phyloP scores from a whole-genome alignment of 1,140 invertebrate genomes.

The Varroa destructor region DNA sequence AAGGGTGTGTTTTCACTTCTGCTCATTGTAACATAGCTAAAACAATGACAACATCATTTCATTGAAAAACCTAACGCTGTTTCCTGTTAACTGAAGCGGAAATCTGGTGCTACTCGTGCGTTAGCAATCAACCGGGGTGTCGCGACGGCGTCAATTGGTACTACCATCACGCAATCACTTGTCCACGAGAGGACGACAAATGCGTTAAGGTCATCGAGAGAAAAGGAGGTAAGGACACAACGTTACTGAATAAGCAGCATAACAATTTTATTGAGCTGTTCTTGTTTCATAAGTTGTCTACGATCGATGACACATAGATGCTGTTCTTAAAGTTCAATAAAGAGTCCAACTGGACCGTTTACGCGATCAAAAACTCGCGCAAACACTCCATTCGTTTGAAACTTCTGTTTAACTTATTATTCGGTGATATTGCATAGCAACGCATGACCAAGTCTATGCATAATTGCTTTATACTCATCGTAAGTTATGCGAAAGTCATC shows the following conservation, averaged over 20 bases:
- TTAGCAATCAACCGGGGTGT: conserved; percentile 74
- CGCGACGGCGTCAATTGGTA: conserved; percentile 65
- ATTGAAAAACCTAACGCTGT: too few species aligned
- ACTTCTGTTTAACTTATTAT: too few species aligned
- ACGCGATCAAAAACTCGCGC: neutral
- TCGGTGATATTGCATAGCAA: too few species aligned
- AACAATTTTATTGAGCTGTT: conserved; percentile 8
- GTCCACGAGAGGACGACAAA: conserved; percentile 66
- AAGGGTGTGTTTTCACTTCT: too few species aligned
- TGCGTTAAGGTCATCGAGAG: conserved; percentile 78
- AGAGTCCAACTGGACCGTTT: too few species aligned
- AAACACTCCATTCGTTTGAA: neutral
- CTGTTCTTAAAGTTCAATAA: too few species aligned
- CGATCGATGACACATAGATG: too few species aligned
- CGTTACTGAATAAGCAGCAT: neutral
- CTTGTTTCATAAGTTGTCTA: neutral
- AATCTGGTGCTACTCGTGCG: conserved; percentile 73
- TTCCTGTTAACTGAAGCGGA: conserved; percentile 1
- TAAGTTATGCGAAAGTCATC: neutral
- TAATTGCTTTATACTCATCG: too few species aligned
- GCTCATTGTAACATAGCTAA: too few species aligned
- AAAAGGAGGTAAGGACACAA: conserved; percentile 55
- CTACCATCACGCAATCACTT: conserved; percentile 57
- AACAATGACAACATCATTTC: too few species aligned
- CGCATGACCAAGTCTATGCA: too few species aligned